phyloP scores from a whole-genome alignment of 1,140 invertebrate species.

The Bombus superbus region DNA sequence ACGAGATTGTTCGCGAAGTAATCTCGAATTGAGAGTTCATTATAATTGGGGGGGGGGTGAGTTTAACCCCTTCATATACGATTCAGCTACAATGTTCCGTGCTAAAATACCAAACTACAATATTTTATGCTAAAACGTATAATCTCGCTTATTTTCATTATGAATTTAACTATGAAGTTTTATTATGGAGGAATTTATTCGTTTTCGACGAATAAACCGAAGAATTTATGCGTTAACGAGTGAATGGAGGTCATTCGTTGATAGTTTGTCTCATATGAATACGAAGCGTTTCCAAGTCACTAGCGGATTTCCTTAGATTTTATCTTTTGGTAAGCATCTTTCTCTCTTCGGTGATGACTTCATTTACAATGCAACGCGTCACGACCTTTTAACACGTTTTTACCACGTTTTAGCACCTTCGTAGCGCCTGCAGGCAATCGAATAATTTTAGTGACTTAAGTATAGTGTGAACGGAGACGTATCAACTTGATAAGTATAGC shows the following conservation, averaged over 20 bases:
- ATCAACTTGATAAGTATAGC: neutral
- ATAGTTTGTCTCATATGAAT: neutral
- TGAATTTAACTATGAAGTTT: neutral
- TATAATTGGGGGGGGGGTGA: neutral
- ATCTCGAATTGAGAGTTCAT: too few relatives aligned
- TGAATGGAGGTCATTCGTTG: neutral
- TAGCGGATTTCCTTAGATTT: neutral
- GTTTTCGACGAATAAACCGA: neutral
- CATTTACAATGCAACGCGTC: neutral
- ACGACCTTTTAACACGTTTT: neutral
- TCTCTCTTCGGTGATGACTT: neutral
- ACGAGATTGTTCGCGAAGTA: neutral
- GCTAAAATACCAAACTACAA: too few relatives aligned
- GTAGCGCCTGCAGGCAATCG: neutral
- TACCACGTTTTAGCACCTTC: neutral
- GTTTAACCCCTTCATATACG: neutral
- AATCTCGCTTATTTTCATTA: neutral
- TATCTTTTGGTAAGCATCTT: neutral
- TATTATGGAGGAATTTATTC: neutral
- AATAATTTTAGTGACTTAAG: neutral
- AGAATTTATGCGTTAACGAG: too few relatives aligned
- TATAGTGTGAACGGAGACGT: neutral
- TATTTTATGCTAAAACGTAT: too few relatives aligned
- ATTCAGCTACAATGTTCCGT: too few relatives aligned
- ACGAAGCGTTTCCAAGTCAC: neutral